These are phyloP conservation scores for Myathropa florea DNA, from an alignment of 2,888 invertebrate genomes.

Conservation along the genomic window DNA sequence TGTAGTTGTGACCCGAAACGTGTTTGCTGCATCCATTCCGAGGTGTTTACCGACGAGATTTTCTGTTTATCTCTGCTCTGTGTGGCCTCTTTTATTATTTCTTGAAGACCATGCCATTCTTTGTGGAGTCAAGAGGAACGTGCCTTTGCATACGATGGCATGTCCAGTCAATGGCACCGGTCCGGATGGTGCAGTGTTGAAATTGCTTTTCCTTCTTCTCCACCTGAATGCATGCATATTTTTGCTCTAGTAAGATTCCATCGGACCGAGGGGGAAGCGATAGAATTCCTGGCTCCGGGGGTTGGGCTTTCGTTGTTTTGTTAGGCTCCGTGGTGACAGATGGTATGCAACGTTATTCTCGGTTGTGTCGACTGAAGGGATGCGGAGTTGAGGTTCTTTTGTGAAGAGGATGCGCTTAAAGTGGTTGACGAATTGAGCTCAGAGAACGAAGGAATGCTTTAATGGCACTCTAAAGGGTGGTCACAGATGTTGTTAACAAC, in stretches of 20 bases:
- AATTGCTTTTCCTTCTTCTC: constrained; percentile 29
- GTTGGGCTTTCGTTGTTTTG: neutral
- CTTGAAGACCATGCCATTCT: neutral
- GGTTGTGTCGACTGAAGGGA: too few species aligned
- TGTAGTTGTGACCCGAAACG: constrained; percentile 40
- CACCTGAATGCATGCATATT: constrained; percentile 33
- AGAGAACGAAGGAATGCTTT: neutral
- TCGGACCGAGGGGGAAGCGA: neutral
- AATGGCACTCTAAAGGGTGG: neutral
- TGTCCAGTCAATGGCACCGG: constrained; percentile 1
- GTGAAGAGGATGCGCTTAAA: neutral
- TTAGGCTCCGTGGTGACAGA: constrained; percentile 31
- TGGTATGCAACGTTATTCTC: constrained; percentile 31
- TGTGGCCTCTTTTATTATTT: constrained; percentile 17
- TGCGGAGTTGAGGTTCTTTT: neutral
- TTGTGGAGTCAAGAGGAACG: constrained; percentile 29
- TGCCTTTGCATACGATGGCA: constrained; percentile 50
- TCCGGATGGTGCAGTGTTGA: constrained; percentile 36
- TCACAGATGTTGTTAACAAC: neutral
- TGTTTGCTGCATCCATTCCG: constrained; percentile 35
- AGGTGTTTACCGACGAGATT: constrained; percentile 53
- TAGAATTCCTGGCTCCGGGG: neutral
- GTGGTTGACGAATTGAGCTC: neutral
- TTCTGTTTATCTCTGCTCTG: constrained; percentile 22
- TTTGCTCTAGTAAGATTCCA: constrained; percentile 30